These are phyloP conservation scores for Drosophila longiperda DNA, from an alignment of 2,888 invertebrate species.

Conservation along the genomic window DNA sequence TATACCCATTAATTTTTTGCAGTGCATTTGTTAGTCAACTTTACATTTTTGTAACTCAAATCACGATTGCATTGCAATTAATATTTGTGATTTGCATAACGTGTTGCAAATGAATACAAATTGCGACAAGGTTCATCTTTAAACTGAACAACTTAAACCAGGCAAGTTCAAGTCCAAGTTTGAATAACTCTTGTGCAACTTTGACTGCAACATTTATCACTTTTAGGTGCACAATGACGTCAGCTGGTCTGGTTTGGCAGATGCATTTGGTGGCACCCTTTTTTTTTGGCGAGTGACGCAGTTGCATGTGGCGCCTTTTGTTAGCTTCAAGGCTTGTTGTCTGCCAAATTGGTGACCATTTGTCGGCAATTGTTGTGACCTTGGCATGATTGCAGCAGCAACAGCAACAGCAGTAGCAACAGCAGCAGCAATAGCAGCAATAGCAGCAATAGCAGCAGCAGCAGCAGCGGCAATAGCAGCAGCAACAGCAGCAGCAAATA, in stretches of 20 bases:
- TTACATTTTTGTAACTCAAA: background rate
- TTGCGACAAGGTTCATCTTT: constrained; percentile 48
- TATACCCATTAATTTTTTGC: background rate
- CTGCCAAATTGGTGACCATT: constrained; percentile 62
- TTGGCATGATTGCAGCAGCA: constrained; percentile 30
- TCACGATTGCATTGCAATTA: constrained; percentile 25
- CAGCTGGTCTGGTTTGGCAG: constrained; percentile 4
- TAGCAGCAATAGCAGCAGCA: background rate
- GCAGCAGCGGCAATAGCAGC: background rate
- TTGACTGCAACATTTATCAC: constrained; percentile 57
- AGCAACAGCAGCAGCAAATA: background rate
- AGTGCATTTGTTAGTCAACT: constrained; percentile 9
- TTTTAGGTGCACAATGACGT: constrained; percentile 27
- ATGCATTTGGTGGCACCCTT: constrained; percentile 1
- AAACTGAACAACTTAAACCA: constrained; percentile 43
- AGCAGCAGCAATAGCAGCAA: background rate
- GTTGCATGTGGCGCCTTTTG: constrained; percentile 39
- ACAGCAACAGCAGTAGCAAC: constrained; percentile 1
- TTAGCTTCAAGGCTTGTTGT: constrained; percentile 47
- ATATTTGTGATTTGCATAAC: constrained; percentile 41
- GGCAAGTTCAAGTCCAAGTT: constrained; percentile 18
- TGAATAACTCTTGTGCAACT: constrained; percentile 16
- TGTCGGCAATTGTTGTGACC: constrained; percentile 37
- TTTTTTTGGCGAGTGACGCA: constrained; percentile 41
- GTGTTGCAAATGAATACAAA: constrained; percentile 52